Evolutionary conservation across 1,140 invertebrate species (phyloP).

Genomic region (Aplysia californica): DNA sequence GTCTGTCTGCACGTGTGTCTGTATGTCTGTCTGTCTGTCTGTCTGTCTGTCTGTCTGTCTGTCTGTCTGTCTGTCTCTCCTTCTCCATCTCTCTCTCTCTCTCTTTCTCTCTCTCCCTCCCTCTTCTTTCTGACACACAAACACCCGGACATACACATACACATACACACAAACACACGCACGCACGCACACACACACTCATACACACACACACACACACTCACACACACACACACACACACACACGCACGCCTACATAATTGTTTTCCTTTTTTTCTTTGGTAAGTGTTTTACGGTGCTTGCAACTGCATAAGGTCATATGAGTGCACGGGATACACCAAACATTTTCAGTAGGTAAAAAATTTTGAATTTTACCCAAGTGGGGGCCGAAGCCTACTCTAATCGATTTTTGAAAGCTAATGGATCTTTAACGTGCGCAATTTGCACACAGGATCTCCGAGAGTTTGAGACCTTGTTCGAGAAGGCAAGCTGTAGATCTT

Average conservation of each 20-base stretch:
- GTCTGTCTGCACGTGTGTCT: not conserved
- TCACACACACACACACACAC: not conserved
- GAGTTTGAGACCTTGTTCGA: no score
- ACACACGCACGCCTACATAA: not conserved
- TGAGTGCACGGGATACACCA: no score
- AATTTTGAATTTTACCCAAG: no score
- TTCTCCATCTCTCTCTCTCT: conserved; percentile 6
- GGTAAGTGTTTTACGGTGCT: no score
- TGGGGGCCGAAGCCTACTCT: no score
- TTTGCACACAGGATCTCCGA: no score
- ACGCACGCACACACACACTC: not conserved
- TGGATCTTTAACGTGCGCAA: no score
- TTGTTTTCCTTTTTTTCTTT: no score
- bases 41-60: not conserved
- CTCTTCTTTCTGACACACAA: not conserved
- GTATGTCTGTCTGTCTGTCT: not conserved
- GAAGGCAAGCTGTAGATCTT: no score
- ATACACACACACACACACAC: not conserved
- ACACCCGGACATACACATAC: not conserved
- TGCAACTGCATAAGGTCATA: no score
- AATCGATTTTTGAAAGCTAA: no score
- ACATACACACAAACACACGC: not conserved
- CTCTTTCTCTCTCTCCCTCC: conserved; percentile 7
- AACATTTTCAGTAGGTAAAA: no score
- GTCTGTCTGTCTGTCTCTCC: conserved; percentile 1